Base-by-base conservation (phyloP, 1,140 invertebrate genomes). In the Apolygus lucorum region DNA sequence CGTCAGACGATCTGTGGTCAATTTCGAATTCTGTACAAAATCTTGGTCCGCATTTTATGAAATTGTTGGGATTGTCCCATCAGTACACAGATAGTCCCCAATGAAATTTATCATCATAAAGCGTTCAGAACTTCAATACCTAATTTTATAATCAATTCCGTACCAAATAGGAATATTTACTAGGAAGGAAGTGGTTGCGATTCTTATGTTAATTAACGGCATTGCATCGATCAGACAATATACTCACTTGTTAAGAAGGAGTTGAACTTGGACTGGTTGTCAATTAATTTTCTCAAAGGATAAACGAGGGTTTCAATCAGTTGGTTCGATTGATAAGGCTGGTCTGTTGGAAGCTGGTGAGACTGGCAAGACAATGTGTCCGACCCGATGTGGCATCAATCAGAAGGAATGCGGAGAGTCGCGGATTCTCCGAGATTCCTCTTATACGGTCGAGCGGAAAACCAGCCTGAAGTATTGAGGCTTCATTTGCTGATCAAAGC, bases 241-340 rank as follows among this genome's bases (percentile, higher is more conserved):
- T 59, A 59, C 54, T n/a, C n/a, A n/a, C n/a, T 59, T 59, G 54
- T 59, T 59, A 59, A 11, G 54, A 13, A 8, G 22, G 22, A 13
- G 4, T 59, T 42, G 34, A 4, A 24, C 22, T 59, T 4, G 11
- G 22, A 13, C 22, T 59, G 54, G 54, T 59, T 59, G 54, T 59
- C 54, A 59, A 59, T 59, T 59, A 59, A 59, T 59, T 59, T 22
- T 21, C 54, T 22, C 22, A 21, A 59, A 13, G 54, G 4, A 59
- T 59, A 59, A 59, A 59, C 54, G 54, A 59, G 54, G 54, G 54
- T 59, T 59, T 59, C 54, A 59, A 59, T 59, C 54, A 59, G 34
- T 42, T 42, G 34, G 4, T 42, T 17, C 34, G 54, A 59, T 11
- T 59, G 54, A 59, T 59, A 59, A 13, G 13, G 54, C 54, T 11